Evolutionary conservation across 2,888 invertebrate species (phyloP).

Genomic region (Gymnoscelis rufifasciata): DNA sequence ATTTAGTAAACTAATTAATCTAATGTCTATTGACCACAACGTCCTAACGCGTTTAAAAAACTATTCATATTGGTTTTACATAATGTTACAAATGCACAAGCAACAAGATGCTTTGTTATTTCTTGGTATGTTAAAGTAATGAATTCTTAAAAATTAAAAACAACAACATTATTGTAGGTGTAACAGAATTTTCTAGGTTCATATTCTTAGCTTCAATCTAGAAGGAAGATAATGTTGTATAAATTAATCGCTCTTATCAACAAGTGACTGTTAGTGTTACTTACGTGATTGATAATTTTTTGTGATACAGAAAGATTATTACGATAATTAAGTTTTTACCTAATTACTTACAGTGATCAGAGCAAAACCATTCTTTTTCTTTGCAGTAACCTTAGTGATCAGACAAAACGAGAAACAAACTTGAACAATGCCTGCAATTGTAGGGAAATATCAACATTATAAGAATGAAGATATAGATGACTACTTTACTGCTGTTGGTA

Average conservation of each 20-base stretch:
- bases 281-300: constrained; percentile 30
- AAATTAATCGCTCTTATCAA: not conserved
- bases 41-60: too few species aligned
- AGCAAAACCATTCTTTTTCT: not conserved
- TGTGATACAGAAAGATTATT: constrained; percentile 21
- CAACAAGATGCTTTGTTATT: too few species aligned
- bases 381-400: not conserved
- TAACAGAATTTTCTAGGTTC: too few species aligned
- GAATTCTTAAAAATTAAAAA: too few species aligned
- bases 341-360: too few species aligned
- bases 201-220: too few species aligned
- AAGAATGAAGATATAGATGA: constrained; percentile 83
- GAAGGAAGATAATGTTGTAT: not conserved
- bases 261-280: not conserved
- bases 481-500: constrained; percentile 81
- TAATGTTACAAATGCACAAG: too few species aligned
- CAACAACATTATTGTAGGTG: too few species aligned
- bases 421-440: constrained; percentile 72
- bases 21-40: too few species aligned
- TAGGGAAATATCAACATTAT: constrained; percentile 81
- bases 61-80: too few species aligned
- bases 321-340: not conserved
- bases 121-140: too few species aligned
- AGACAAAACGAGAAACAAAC: not conserved
- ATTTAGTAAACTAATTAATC: too few species aligned